phyloP scores from a whole-genome alignment of 1,140 invertebrate species.

The Heliothis virescens region DNA sequence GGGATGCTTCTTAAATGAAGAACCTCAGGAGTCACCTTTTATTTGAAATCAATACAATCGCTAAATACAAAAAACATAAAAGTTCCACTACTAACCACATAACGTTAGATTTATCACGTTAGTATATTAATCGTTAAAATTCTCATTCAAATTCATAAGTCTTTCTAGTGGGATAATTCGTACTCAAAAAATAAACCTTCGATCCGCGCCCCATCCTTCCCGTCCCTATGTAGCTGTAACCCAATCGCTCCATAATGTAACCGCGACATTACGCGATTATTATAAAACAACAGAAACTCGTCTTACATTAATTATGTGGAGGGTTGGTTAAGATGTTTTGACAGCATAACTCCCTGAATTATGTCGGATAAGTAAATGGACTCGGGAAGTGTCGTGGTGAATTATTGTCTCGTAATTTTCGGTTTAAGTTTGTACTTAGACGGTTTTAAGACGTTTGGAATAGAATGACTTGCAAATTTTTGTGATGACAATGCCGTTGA shows the following conservation, averaged over 20 bases:
- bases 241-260: conserved; percentile 41
- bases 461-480: conserved; percentile 9
- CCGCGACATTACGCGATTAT: conserved; percentile 46
- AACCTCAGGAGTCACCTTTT: no score
- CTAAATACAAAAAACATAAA: no score
- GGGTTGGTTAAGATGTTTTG: conserved; percentile 49
- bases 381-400: conserved; percentile 32
- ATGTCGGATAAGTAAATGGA: conserved; percentile 43
- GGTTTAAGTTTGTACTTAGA: conserved; percentile 22
- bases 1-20: background rate
- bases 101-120: background rate
- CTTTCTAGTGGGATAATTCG: background rate
- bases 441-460: conserved; percentile 7
- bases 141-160: background rate
- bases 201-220: conserved; percentile 14
- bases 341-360: conserved; percentile 44
- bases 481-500: no score
- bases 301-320: conserved; percentile 47
- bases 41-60: no score
- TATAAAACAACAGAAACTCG: conserved; percentile 47
- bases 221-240: conserved; percentile 33
- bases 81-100: no score
- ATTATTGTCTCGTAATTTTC: conserved; percentile 33
- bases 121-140: background rate
- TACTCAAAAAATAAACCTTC: background rate